Evolutionary conservation across 2,113 vertebrate species (phyloP), one percentile per base, ranked within the genome.

Genomic region (Ptychochromis oligacanthus): DNA sequence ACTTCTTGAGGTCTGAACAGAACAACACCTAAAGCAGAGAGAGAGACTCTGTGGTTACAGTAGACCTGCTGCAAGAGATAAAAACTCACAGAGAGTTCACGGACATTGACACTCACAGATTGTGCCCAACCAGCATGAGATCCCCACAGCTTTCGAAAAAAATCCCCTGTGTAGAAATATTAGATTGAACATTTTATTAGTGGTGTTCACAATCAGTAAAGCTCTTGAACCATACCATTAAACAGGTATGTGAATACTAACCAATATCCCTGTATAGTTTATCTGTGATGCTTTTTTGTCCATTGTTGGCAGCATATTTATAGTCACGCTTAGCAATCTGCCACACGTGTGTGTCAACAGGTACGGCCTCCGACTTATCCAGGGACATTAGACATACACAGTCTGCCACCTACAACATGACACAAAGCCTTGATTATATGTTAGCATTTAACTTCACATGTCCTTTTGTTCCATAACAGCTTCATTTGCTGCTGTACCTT

Each of bases 341-440:
- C 98, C 97, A 99, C 54, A 99, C 90, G 0, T 99, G 98, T 7
- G 98, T 96, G 26, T 99, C 98, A 79, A 99, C 93, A 0, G 98
- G 98, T 54, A 99, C 96, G 0, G 97, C 97, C n/a, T 97, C 96
- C 0, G 95, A 77, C 89, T 99, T 99, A 93, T 99, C 97, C 87
- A 99, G 94, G 0, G 97, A 96, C 97, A 97, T 96, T 86, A 99
- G 92, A 88, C 98, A 99, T 14, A 98, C 97, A 7, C 98, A 99
- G 94, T 99, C 97, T 0, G 98, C 98, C n/a, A 99, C 98, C 98
- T 99, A 85, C 26, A 85, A 56, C 24, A 59, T 59, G 11, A 81
- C 34, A 81, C 18, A 75, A 10, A 58, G 4, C n/a, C 52, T 64
- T 43, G 12, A 49, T 57, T 58, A 58, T 26, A 15, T 60, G 40